These are phyloP conservation scores for Leptinotarsa tumamoca DNA, from an alignment of 2,888 invertebrate species.

Conservation along the genomic window DNA sequence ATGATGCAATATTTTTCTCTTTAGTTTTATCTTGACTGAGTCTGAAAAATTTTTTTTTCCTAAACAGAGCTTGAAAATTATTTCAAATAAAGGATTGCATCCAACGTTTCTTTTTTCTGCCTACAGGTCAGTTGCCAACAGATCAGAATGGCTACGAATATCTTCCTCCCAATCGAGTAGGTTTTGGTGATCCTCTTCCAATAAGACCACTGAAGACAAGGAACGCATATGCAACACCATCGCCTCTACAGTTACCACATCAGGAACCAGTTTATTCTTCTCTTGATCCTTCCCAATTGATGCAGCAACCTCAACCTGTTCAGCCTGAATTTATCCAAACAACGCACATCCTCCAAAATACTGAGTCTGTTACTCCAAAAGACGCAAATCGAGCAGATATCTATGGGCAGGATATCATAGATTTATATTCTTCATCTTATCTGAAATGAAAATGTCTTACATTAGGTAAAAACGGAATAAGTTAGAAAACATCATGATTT, in stretches of 20 bases:
- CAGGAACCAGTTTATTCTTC: constrained; percentile 31
- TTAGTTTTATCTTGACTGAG: too few relatives aligned
- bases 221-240: constrained; percentile 56
- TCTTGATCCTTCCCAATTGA: constrained; percentile 20
- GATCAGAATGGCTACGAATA: constrained; percentile 56
- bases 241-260: constrained; percentile 46
- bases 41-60: too few relatives aligned
- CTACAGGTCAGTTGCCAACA: constrained; percentile 29
- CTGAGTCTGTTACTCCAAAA: neutral
- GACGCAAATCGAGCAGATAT: neutral
- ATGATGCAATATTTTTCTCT: too few relatives aligned
- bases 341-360: neutral
- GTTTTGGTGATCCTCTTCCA: constrained; percentile 53
- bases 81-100: too few relatives aligned
- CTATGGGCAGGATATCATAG: constrained; percentile 25
- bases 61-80: too few relatives aligned
- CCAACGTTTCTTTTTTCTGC: neutral
- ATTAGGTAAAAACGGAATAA: neutral
- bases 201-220: constrained; percentile 53
- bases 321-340: neutral
- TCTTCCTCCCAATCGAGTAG: constrained; percentile 50
- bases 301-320: constrained; percentile 11
- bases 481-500: too few relatives aligned
- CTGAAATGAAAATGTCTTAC: neutral
- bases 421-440: constrained; percentile 10